phyloP scores from a whole-genome alignment of 2,797 vertebrate species.

The Natrix natrix region DNA sequence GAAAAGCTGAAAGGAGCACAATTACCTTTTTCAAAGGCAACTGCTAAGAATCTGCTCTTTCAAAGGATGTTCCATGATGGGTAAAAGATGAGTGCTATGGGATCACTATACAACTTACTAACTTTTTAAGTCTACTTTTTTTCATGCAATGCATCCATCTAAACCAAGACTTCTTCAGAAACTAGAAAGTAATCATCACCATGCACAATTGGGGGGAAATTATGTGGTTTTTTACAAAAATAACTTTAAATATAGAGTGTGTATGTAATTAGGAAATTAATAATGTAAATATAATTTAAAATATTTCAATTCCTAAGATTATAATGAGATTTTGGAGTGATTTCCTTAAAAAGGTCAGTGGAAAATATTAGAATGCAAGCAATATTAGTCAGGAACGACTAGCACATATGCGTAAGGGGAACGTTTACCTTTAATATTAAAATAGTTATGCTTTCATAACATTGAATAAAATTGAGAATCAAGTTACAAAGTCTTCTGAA shows the following conservation, averaged over 20 bases:
- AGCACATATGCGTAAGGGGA: too few relatives aligned
- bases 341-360: not conserved
- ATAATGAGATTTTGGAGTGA: not conserved
- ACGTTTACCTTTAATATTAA: not conserved
- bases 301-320: not conserved
- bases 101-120: not conserved
- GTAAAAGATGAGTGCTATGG: not conserved
- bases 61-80: not conserved
- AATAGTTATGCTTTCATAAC: not conserved
- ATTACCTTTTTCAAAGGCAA: too few relatives aligned
- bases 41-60: not conserved
- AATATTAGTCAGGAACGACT: not conserved
- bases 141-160: not conserved
- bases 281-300: not conserved
- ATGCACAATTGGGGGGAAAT: not conserved
- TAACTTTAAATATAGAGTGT: not conserved
- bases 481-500: not conserved
- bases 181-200: not conserved
- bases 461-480: not conserved
- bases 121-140: not conserved
- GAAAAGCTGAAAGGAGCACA: not conserved
- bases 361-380: not conserved
- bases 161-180: not conserved
- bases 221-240: not conserved
- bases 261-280: not conserved